Percentiles rank a stretch among this genome's conserved stretches.
Conservation (phyloP, 2,888 invertebrate genomes). For the Druceiella hillmani region DNA sequence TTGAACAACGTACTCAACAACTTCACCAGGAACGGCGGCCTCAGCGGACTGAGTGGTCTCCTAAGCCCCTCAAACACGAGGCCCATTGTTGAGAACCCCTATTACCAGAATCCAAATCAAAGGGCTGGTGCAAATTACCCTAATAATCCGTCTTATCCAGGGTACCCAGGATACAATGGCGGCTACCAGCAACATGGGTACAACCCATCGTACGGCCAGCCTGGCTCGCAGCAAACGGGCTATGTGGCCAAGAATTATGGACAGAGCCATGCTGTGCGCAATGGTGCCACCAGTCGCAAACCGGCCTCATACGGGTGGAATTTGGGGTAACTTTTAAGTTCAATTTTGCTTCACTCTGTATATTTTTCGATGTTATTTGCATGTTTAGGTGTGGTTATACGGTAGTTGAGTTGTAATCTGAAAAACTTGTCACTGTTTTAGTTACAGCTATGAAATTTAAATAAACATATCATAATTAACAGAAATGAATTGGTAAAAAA, state of each 20-base stretch:
- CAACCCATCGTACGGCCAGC: constrained; percentile 34
- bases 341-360: too few species aligned
- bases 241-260: constrained; percentile 34
- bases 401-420: too few species aligned
- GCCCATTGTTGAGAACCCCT: constrained; percentile 45
- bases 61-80: constrained; percentile 40
- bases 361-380: too few species aligned
- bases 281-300: constrained; percentile 34
- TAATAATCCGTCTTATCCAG: constrained; percentile 37
- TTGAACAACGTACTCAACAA: constrained; percentile 39
- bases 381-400: too few species aligned
- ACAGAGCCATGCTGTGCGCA: constrained; percentile 30
- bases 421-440: too few species aligned
- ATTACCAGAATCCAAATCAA: constrained; percentile 42
- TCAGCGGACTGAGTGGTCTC: constrained; percentile 22
- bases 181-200: constrained; percentile 42
- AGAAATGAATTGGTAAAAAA: too few species aligned
- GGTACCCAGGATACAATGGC: constrained; percentile 27
- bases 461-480: too few species aligned
- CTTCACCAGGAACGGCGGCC: constrained; percentile 36
- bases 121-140: constrained; percentile 46
- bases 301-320: constrained; percentile 46
- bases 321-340: constrained; percentile 48
- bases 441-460: too few species aligned
- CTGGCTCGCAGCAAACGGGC: constrained; percentile 30